phyloP scores from a whole-genome alignment of 2,797 vertebrate genomes.

The Serranus cabrilla region DNA sequence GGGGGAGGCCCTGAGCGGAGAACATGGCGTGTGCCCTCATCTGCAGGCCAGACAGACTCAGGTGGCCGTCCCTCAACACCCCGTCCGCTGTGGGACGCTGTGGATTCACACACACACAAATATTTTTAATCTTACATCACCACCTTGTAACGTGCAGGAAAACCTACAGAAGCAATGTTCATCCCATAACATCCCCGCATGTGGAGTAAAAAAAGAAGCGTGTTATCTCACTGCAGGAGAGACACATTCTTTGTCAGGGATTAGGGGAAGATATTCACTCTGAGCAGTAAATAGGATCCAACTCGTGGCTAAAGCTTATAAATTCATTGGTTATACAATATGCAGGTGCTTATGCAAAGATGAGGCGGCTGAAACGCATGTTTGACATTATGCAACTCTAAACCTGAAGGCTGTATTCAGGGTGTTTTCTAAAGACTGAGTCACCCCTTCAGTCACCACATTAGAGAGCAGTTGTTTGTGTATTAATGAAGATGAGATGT shows the following conservation, averaged over 20 bases:
- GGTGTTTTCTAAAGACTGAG: slow-evolving; percentile 19
- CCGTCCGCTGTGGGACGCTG: slow-evolving; percentile 94
- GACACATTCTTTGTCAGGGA: slow-evolving; percentile 27
- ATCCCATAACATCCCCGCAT: slow-evolving; percentile 10
- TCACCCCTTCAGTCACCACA: slow-evolving; percentile 1
- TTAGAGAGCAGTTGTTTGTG: slow-evolving; percentile 3
- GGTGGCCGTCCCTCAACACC: slow-evolving; percentile 93
- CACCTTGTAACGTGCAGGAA: too few species aligned
- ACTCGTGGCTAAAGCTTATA: slow-evolving; percentile 29
- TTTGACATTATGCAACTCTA: slow-evolving; percentile 41
- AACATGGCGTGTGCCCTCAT: slow-evolving; percentile 98
- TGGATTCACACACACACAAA: slow-evolving; percentile 5
- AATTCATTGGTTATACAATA: slow-evolving; percentile 42
- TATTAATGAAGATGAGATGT: neutral
- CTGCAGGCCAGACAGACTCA: slow-evolving; percentile 95
- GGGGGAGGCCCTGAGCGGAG: slow-evolving; percentile 93
- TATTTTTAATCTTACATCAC: neutral
- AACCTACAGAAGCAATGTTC: neutral
- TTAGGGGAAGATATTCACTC: slow-evolving; percentile 50
- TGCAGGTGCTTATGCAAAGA: slow-evolving; percentile 40
- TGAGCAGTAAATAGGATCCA: slow-evolving; percentile 35
- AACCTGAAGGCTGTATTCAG: slow-evolving; percentile 6
- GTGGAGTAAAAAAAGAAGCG: neutral
- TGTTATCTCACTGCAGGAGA: slow-evolving; percentile 5
- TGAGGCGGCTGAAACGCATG: slow-evolving; percentile 13